Conservation (phyloP, 2,113 vertebrate species). For the Monarcha castaneiventris region DNA sequence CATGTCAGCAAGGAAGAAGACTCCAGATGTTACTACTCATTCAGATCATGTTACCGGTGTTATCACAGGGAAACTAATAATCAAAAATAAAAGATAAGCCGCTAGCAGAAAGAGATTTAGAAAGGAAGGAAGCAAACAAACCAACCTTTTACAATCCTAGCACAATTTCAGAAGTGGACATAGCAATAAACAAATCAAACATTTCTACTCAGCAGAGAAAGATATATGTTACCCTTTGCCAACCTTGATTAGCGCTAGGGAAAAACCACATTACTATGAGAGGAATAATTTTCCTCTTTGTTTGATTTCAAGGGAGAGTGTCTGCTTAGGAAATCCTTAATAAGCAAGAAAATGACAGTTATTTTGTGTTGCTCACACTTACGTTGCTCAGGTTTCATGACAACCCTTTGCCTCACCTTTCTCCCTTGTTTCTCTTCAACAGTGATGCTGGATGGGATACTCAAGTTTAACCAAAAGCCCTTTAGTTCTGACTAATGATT, state of each 20-base stretch:
- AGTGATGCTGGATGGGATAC: background rate
- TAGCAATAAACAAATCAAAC: conserved; percentile 10
- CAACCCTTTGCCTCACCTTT: background rate
- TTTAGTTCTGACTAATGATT: background rate
- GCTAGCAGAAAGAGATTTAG: background rate
- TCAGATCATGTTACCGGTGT: conserved; percentile 40
- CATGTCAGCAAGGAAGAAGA: conserved; percentile 20
- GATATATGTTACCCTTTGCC: background rate
- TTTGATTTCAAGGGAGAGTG: background rate
- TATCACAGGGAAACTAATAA: background rate
- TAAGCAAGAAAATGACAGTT: background rate
- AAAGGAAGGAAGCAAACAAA: background rate
- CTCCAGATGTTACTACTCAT: background rate
- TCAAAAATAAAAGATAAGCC: background rate
- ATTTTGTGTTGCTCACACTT: background rate
- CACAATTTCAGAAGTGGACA: background rate
- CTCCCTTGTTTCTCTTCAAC: background rate
- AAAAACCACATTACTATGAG: background rate
- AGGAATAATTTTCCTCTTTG: background rate
- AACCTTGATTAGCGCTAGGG: background rate
- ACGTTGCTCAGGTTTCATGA: background rate
- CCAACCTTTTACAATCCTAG: conserved; percentile 14
- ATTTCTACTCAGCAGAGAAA: background rate
- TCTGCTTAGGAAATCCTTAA: background rate
- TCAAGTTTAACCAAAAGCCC: background rate